phyloP scores from a whole-genome alignment of 2,797 vertebrate genomes.

The Enteromius mattozi region DNA sequence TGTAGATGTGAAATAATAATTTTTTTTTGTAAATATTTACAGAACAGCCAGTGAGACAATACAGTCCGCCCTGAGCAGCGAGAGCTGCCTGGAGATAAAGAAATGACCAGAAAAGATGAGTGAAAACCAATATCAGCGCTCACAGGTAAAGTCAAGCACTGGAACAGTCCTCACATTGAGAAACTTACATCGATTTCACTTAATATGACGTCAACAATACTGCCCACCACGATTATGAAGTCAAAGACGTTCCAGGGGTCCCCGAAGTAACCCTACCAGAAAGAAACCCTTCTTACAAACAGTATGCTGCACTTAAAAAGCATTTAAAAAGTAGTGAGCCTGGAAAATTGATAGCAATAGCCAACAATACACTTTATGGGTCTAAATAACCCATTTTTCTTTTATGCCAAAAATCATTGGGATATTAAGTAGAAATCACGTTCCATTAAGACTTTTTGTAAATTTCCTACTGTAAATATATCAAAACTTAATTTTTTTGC shows the following conservation, averaged over 20 bases:
- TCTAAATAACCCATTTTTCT: not conserved
- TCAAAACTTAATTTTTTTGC: not conserved
- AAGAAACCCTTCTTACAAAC: conserved; percentile 19
- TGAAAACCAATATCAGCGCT: not conserved
- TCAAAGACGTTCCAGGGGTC: conserved; percentile 97
- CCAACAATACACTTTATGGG: not conserved
- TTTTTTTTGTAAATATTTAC: conserved; percentile 77
- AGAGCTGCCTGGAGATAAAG: conserved; percentile 81
- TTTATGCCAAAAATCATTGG: not conserved
- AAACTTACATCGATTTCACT: conserved; percentile 90
- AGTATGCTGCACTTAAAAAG: not conserved
- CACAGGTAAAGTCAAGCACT: not conserved
- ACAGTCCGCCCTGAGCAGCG: conserved; percentile 90
- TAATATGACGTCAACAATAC: conserved; percentile 92
- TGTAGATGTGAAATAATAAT: conserved; percentile 66
- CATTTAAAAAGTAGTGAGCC: not conserved
- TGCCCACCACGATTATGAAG: conserved; percentile 94
- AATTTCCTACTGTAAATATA: not conserved
- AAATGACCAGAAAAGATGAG: not conserved
- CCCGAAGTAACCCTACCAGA: conserved; percentile 89
- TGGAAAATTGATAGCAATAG: not conserved
- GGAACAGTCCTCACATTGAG: not conserved
- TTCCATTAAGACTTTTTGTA: not conserved
- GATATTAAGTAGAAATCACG: not conserved
- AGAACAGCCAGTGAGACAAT: conserved; percentile 90